A percentile compares a stretch with the other conserved stretches of the same genome.
Evolutionary conservation across 2,113 vertebrate species (phyloP).

Genomic region (Meriones unguiculatus): DNA sequence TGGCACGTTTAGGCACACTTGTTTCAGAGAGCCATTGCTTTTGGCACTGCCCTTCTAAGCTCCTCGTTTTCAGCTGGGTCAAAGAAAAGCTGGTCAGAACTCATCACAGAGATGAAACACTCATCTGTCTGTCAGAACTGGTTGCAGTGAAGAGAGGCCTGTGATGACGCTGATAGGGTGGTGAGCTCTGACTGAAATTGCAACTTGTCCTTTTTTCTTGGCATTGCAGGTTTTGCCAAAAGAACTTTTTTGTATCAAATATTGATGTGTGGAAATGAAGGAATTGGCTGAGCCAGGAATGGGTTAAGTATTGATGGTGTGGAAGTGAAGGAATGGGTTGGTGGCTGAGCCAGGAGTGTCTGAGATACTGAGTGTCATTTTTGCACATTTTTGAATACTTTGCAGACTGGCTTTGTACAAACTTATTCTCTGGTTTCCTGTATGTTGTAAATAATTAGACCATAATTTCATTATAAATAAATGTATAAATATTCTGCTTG

Average conservation of each 20-base stretch:
- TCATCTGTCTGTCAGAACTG: conserved; percentile 3
- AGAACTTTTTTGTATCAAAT: conserved; percentile 74
- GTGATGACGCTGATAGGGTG: conserved; percentile 1
- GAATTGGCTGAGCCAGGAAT: conserved; percentile 53
- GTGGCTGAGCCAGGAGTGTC: conserved; percentile 63
- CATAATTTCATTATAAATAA: conserved; percentile 88
- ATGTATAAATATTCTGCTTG: conserved; percentile 83
- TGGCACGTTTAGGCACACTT: background rate
- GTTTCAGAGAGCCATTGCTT: conserved; percentile 42
- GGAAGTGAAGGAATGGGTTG: conserved; percentile 29
- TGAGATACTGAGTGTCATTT: conserved; percentile 48
- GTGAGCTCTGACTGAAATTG: conserved; percentile 57
- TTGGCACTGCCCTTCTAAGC: conserved; percentile 25
- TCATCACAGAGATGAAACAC: conserved; percentile 64
- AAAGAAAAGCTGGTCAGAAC: conserved; percentile 14
- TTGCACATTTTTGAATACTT: conserved; percentile 67
- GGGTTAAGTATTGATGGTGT: background rate
- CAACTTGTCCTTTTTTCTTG: conserved; percentile 49
- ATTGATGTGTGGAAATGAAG: conserved; percentile 43
- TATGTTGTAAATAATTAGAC: conserved; percentile 87
- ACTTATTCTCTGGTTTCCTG: conserved; percentile 78
- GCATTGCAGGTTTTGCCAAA: conserved; percentile 60
- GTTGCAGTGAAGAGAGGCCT: background rate
- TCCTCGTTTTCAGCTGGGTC: conserved; percentile 59
- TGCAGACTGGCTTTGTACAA: conserved; percentile 79